Evolutionary conservation across 2,797 vertebrate species (phyloP), one percentile per base, ranked within the genome.

Genomic region (Coregonus suidteri): DNA sequence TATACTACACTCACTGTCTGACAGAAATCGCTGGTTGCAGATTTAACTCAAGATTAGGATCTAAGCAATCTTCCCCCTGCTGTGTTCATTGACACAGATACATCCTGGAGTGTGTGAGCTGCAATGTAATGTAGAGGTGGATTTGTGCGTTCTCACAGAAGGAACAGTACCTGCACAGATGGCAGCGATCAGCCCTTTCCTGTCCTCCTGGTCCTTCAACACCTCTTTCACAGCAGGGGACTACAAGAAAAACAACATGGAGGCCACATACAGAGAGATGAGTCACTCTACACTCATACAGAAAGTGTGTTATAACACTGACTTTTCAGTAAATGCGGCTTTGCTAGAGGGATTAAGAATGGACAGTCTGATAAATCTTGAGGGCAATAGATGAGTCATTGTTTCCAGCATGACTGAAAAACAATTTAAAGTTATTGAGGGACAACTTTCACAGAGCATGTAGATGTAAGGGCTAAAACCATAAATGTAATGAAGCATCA

Each of bases 161-260:
- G 72, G 75, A 78, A 70, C 67, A 69, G 78, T 92, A 99, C 98
- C 98, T 95, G 98, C 98, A 90, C 98, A 99, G 91, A 99, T 97
- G 84, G 98, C 98, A 52, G 98, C 98, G 71, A 99, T 99, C 86
- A 99, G 94, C 37, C 97, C 97, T 87, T 97, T 97, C 85, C 95
- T 94, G 89, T 86, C 90, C 79, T 98, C 97, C 88, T 99, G 98
- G 62, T 97, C 97, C 86, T 96, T 95, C 88, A 99, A 88, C 81
- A 99, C 82, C 54, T 97, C 96, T 85, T 96, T 98, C 91, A 99
- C 98, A 68, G 89, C 92, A 71, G 95, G 75, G 66, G 97, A 99
- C 98, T 99, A 84, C 3, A 86, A 79, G 41, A 91, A 52, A 88
- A 75, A 73, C 67, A 83, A 54, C 70, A 83, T 4, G 25, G 66